Conservation (phyloP, 2,888 invertebrate genomes). For the Trachelus troglodyta region DNA sequence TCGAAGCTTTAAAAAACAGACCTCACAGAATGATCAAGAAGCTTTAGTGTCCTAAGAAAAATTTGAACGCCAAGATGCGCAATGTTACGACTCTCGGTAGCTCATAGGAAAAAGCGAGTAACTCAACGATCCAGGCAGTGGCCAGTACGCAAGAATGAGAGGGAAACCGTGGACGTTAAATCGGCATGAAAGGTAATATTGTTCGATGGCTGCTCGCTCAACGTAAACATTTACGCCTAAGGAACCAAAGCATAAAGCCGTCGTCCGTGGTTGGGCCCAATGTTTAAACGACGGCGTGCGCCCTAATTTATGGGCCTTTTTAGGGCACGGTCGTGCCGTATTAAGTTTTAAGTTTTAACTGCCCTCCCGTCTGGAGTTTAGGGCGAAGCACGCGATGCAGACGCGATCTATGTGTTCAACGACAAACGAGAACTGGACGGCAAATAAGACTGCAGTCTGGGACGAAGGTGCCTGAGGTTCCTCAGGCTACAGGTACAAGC, state of each 20-base stretch:
- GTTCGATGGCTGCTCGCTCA: conserved; percentile 32
- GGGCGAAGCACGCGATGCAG: neutral
- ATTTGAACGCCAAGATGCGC: neutral
- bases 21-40: neutral
- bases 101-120: neutral
- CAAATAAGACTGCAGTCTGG: neutral
- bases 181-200: conserved; percentile 33
- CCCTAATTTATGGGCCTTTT: conserved; percentile 39
- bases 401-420: neutral
- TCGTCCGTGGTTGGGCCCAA: conserved; percentile 19
- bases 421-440: neutral
- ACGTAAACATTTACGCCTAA: conserved; percentile 36
- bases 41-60: neutral
- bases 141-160: neutral
- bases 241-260: conserved; percentile 34
- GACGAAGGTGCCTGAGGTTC: neutral
- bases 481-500: neutral
- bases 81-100: neutral
- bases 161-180: conserved; percentile 9
- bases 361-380: conserved; percentile 14
- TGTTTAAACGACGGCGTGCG: conserved; percentile 30
- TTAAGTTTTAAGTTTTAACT: conserved; percentile 27
- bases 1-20: neutral
- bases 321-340: conserved; percentile 26
- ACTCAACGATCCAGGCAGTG: neutral